Conservation (phyloP, 2,888 invertebrate species). For the Charanyca ferruginea region DNA sequence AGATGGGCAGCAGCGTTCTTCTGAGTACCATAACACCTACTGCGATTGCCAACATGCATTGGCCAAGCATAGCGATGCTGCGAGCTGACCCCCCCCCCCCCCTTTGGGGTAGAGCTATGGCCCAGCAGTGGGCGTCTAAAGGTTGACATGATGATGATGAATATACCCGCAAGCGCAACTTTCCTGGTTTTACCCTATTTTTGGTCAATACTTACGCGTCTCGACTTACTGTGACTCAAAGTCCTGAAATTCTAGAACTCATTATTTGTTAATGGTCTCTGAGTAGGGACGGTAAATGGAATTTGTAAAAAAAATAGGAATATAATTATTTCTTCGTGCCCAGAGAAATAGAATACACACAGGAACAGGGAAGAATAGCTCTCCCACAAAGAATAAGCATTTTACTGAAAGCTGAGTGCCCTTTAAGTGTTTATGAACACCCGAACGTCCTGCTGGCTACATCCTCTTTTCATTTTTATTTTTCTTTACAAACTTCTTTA, state of each 20-base stretch:
- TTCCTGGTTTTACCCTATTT: too few species aligned
- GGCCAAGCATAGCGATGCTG: too few species aligned
- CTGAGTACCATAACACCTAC: too few species aligned
- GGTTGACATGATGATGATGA: too few species aligned
- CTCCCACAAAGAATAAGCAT: background rate
- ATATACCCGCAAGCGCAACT: too few species aligned
- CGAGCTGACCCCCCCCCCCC: too few species aligned
- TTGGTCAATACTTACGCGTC: too few species aligned
- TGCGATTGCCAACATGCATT: too few species aligned
- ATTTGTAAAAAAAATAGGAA: background rate
- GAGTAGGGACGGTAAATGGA: background rate
- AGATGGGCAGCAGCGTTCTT: too few species aligned
- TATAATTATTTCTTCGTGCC: background rate
- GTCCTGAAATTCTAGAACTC: background rate
- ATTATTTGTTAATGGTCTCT: background rate
- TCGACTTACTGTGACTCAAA: too few species aligned
- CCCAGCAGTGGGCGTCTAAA: too few species aligned
- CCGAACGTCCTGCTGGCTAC: background rate
- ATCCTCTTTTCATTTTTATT: background rate
- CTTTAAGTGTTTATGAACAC: background rate
- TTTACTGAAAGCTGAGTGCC: background rate
- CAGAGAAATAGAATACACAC: background rate
- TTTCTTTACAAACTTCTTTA: background rate
- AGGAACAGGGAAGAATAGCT: background rate
- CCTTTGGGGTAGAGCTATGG: too few species aligned